Evolutionary conservation across 2,113 vertebrate species (phyloP), one percentile per base, ranked within the genome.

Genomic region (Trogon surrucura): DNA sequence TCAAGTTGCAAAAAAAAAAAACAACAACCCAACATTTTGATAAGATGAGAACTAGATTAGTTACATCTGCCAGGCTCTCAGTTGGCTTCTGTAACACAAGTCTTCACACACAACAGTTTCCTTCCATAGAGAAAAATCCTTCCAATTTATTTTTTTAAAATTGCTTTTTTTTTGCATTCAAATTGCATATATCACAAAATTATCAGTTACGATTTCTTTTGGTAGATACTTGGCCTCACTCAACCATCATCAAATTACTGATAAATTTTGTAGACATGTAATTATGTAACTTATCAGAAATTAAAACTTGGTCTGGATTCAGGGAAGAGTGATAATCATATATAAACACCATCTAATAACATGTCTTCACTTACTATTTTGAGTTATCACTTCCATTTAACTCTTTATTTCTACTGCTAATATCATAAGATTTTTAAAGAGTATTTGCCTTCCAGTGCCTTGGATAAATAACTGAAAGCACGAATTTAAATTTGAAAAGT

Each of bases 1-100:
- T 88, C 67, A 80, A 89, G 85, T 80, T 95, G 91, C 54, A 92
- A 88, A 93, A 84, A 74, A 80, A 89, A 96, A 74, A n/a, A n/a
- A n/a, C n/a, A n/a, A n/a, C n/a, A n/a, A n/a, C n/a, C n/a, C 21
- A n/a, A 8, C 1, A 78, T 87, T 81, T 94, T 80, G 56, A 79
- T 88, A 29, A 53, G 47, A 53, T 11, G 53, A 41, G 36, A 50
- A 57, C 69, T 70, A 79, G 56, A 72, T 38, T 72, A 79, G 91
- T 50, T 53, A 62, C 1, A 3, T 57, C 87, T 78, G 87, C 36
- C 62, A 91, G 77, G 54, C 45, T 81, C 56, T 56, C 80, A 66
- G 30, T 5, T 74, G 48, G 60, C 66, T 75, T 57, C 58, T 15
- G 9, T 38, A 65, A 60, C 25, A 38, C 15, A 32, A 38, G 22